Base-by-base conservation (phyloP, 2,888 invertebrate species). In the Ellobium chinense region DNA sequence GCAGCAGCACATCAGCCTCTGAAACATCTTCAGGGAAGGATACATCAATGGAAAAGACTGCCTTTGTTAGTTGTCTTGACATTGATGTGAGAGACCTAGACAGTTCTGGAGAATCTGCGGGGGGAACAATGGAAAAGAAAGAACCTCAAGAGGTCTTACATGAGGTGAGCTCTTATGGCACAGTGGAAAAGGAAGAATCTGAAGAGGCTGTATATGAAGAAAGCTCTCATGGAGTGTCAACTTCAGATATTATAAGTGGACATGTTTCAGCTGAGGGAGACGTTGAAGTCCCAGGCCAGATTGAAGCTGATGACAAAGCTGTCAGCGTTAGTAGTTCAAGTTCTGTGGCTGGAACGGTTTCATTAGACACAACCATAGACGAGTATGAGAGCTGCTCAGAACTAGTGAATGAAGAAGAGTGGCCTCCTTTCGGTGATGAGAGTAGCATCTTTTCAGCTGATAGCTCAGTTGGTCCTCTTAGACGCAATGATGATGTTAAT, bases 361-460 rank as follows among this genome's bases (percentile, higher is more conserved):
- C 69, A 2, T 5, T n/a, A n/a, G 63, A 39, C 9, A 34, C 37
- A 7, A 74, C 27, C 21, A 29, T 24, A 18, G 74, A 74, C 1
- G 74, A 63, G n/a, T 74, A 74, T 63, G 63, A 74, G 24, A 74
- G 74, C 39, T 63, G 63, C 27, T 29, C 27, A 62, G 74, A 74
- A 74, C 31, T 29, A 39, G 29, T 27, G 14, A 27, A 29, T 72
- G 1, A 14, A n/a, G 58, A 72, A 58, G 27, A 21, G 7, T 7
- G 60, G 27, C 24, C 27, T 27, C 24, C 27, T 21, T 2, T 27
- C 29, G 31, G 29, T 34, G 60, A n/a, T 34, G 12, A 60, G 5
- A 60, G 1, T 18, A 58, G 31, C 72, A 72, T 29, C 27, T 27
- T 2, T 39, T 46, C 21, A 1, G 12, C 34, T 1, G 34, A 70